phyloP scores from a whole-genome alignment of 2,113 vertebrate genomes.

The Orthonyx spaldingii region DNA sequence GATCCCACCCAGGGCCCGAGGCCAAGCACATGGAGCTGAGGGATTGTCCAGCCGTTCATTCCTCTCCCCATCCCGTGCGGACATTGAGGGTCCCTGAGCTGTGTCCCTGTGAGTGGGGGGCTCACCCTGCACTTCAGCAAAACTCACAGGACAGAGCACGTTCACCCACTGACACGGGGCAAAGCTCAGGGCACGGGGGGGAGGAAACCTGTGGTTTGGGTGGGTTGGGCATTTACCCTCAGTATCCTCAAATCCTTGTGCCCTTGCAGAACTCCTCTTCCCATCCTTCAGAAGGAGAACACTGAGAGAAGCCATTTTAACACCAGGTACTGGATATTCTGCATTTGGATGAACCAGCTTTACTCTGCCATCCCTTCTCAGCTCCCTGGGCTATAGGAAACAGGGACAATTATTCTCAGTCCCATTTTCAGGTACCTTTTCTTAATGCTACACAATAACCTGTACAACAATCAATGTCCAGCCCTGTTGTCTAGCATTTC shows the following conservation, averaged over 20 bases:
- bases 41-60: background rate
- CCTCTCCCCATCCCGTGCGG: background rate
- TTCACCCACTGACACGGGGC: background rate
- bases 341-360: background rate
- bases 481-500: background rate
- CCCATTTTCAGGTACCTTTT: background rate
- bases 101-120: fast-evolving
- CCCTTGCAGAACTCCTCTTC: background rate
- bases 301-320: background rate
- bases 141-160: background rate
- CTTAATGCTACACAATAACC: background rate
- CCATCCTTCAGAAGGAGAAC: background rate
- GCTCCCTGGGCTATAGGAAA: background rate
- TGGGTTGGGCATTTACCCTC: background rate
- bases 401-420: background rate
- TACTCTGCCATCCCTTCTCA: background rate
- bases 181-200: background rate
- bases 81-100: background rate
- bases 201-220: background rate
- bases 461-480: background rate
- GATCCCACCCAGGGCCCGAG: background rate
- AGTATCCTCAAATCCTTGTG: background rate
- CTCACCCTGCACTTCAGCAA: background rate
- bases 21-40: background rate
- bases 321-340: background rate